Evolutionary conservation across 2,888 invertebrate genomes (phyloP).

Genomic region (Cephus rjabovi): DNA sequence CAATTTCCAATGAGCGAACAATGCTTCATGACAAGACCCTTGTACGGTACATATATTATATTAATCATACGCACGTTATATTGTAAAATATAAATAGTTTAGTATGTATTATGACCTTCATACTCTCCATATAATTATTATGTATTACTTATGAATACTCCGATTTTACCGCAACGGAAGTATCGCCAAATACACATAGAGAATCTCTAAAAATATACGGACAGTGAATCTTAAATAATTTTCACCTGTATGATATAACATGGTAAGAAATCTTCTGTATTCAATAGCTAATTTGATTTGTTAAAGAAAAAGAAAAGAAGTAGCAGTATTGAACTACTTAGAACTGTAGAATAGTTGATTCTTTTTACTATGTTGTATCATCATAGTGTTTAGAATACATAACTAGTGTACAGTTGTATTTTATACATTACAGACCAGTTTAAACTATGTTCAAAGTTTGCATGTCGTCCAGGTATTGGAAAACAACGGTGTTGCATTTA

Average conservation of each 20-base stretch:
- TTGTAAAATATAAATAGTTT: conserved; percentile 51
- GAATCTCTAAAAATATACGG: neutral
- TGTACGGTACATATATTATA: conserved; percentile 2
- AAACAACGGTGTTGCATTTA: conserved; percentile 39
- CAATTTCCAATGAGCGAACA: conserved; percentile 38
- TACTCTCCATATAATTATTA: conserved; percentile 39
- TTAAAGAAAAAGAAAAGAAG: neutral
- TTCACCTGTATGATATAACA: neutral
- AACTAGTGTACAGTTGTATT: conserved; percentile 19
- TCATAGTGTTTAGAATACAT: neutral
- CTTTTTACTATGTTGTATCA: neutral
- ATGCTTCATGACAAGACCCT: neutral
- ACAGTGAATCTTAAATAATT: neutral
- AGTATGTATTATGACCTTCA: conserved; percentile 43
- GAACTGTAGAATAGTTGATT: neutral
- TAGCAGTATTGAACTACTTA: neutral
- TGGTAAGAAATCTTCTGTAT: neutral
- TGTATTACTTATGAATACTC: conserved; percentile 35
- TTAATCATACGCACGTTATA: conserved; percentile 38
- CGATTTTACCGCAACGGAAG: conserved; percentile 29
- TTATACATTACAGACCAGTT: conserved; percentile 18
- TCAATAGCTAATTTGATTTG: neutral
- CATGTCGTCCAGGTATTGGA: conserved; percentile 23
- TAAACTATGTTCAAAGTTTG: conserved; percentile 13
- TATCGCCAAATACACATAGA: conserved; percentile 1